Base-by-base conservation (phyloP, 2,797 vertebrate species). In the Tenualosa thibaudeaui region DNA sequence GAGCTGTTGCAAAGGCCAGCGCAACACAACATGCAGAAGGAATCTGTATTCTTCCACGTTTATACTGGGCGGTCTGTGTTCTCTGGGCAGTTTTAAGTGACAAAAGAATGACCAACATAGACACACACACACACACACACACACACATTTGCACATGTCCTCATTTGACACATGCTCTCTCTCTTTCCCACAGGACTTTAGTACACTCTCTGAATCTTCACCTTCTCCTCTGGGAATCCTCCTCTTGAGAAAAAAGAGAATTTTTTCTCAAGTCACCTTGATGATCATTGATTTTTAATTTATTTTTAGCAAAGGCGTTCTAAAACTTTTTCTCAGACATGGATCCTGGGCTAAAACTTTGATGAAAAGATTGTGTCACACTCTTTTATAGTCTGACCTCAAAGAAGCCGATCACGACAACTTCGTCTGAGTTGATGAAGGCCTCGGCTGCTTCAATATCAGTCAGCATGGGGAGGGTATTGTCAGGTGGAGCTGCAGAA, bases 351-450 rank as follows among this genome's bases (percentile, higher is more conserved):
- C 17, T 56, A 19, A 58, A 58, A 19, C 54, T 19, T 56, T 58
- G 22, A 19, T 19, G 54, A 19, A 56, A 58, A 58, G 56, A 58
- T 58, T 58, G 19, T 3, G 19, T 58, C 75, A 86, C 68, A 49
- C 82, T 68, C 51, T n/a, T 37, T 53, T 26, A 58, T 0, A 40
- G 15, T 40, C 94, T 91, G 89, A 96, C 95, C 95, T 96, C 93
- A 81, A 96, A 87, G 90, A 96, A 96, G 88, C 94, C 95, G 5
- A 96, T 87, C 90, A 95, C 89, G 68, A 93, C 93, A 89, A 96
- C 94, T 65, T 96, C 95, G 7, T 93, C 92, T 0, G 95, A 93
- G 88, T 94, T 83, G 0, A 95, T 90, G 92, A 96, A 96, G 85
- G 93, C 90, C 88, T 95, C 89, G 0, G 87, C 90, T 37, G 93